Base-by-base conservation (phyloP, 2,113 vertebrate genomes). In the Campylomormyrus tamandua region DNA sequence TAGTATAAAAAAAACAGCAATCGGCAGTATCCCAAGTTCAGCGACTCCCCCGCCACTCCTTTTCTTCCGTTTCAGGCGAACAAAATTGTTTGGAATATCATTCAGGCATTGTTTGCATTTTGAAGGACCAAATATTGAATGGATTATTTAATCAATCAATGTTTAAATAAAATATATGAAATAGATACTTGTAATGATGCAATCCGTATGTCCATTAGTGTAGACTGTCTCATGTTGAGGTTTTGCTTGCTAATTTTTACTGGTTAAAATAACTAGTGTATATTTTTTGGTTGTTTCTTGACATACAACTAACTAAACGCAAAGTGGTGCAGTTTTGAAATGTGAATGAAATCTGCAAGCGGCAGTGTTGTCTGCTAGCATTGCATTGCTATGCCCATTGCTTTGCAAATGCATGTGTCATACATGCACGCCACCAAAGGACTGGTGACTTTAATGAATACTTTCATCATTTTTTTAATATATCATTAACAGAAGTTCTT, bases 401-500 rank as follows among this genome's bases (percentile, higher is more conserved):
- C 27, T 70, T 39, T 9, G 62, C 35, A 87, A 49, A 88, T 31
- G 77, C 87, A 88, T 56, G 86, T 88, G 50, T 52, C 45, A 39
- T 88, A 80, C 15, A 83, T 42, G 35, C 53, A 50, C 11, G 24
- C 89, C 15, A 21, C 52, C 24, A 0, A 58, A 9, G 6, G 21
- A 58, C 89, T 66, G 91, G 87, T 42, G 39, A 42, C 39, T 90
- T 48, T 90, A 80, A 90, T 66, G 88, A 90, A 84, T 89, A 87
- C 0, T 66, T 88, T 86, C 31, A 24, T 88, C 24, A 83, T 91
- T 87, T 90, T 91, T 48, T 90, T 46, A 89, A 52, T 89, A 74
- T 89, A 52, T 83, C 89, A 87, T 90, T 90, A 91, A 92, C 94
- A 94, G 94, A 92, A 94, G 93, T 94, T 94, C 94, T 94, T 95